Evolutionary conservation across 2,113 vertebrate species (phyloP).

Genomic region (Corydoras sp.): DNA sequence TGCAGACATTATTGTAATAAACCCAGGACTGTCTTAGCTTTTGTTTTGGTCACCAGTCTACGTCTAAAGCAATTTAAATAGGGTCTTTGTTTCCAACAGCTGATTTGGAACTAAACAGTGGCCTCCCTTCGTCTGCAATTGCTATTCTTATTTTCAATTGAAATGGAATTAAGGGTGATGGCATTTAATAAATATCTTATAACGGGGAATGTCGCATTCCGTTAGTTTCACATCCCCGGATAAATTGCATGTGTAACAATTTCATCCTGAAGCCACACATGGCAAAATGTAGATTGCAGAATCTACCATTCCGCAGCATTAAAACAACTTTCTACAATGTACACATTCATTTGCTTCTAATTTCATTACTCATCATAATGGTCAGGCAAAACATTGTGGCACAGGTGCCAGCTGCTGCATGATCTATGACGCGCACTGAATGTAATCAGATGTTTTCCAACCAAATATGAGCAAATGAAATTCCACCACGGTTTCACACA

Average conservation of each 20-base stretch:
- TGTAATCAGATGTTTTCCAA: slow-evolving; percentile 47
- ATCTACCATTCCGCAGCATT: not conserved
- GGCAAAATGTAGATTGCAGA: too few species aligned
- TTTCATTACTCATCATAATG: slow-evolving; percentile 52
- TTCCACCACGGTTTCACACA: slow-evolving; percentile 34
- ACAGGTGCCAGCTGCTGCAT: slow-evolving; percentile 48
- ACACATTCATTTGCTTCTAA: slow-evolving; percentile 57
- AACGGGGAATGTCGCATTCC: slow-evolving; percentile 67
- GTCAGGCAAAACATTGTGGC: slow-evolving; percentile 50
- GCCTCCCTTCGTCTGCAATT: slow-evolving; percentile 46
- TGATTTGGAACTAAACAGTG: slow-evolving; percentile 60
- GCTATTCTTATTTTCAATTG: slow-evolving; percentile 65
- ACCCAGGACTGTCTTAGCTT: slow-evolving; percentile 54
- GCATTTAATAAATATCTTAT: slow-evolving; percentile 71
- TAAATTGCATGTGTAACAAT: slow-evolving; percentile 70
- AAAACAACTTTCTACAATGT: slow-evolving; percentile 47
- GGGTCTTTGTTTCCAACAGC: slow-evolving; percentile 63
- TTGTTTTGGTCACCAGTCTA: slow-evolving; percentile 62
- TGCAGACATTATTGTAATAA: slow-evolving; percentile 64
- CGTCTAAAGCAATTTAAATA: slow-evolving; percentile 65
- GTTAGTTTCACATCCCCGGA: slow-evolving; percentile 63
- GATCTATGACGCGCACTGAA: slow-evolving; percentile 36
- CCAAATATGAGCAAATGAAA: slow-evolving; percentile 31
- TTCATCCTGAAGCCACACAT: slow-evolving; percentile 44
- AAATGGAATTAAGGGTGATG: slow-evolving; percentile 72